Base-by-base conservation (phyloP, 2,113 vertebrate genomes). In the Mohoua ochrocephala region DNA sequence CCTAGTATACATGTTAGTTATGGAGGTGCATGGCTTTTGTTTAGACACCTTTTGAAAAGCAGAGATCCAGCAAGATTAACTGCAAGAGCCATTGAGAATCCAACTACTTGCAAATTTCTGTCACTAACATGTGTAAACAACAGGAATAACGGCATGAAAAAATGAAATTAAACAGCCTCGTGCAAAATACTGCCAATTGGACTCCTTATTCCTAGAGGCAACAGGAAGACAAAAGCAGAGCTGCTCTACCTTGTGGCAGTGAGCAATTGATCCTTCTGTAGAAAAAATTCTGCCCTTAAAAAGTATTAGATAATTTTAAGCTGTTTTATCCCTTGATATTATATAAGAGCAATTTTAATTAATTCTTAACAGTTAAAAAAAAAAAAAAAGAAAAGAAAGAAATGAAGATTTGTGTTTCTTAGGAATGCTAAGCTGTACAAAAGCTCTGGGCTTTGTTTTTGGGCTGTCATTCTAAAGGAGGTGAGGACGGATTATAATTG, bases 401-500 rank as follows among this genome's bases (percentile, higher is more conserved):
- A 96, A 97, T 96, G 96, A 97, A 97, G 96, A 97, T 96, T 97
- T 97, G 96, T 98, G 96, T 97, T 98, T 97, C 96, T 94, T 95
- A 97, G 98, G 98, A 98, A 98, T 98, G 97, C 97, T 98, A 98
- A 98, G 97, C 97, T 96, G 96, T 96, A 96, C 94, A 97, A 98
- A 97, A 97, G 97, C 97, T 94, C 81, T 86, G 86, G 83, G 96
- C 98, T 98, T 98, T 98, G 98, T 98, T 98, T 98, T 97, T 97
- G 95, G 97, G 93, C 97, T 98, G 98, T 98, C 98, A 98, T 97
- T 97, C 97, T 98, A 97, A 97, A 95, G 97, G 98, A 97, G 97
- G 98, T 98, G 98, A 98, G 97, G 97, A 97, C 96, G 98, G 98
- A 98, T 98, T 98, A 98, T 97, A 97, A 98, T 98, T 97, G 97